Conservation (phyloP, 2,113 vertebrate genomes). For the Collichthys lucidus region DNA sequence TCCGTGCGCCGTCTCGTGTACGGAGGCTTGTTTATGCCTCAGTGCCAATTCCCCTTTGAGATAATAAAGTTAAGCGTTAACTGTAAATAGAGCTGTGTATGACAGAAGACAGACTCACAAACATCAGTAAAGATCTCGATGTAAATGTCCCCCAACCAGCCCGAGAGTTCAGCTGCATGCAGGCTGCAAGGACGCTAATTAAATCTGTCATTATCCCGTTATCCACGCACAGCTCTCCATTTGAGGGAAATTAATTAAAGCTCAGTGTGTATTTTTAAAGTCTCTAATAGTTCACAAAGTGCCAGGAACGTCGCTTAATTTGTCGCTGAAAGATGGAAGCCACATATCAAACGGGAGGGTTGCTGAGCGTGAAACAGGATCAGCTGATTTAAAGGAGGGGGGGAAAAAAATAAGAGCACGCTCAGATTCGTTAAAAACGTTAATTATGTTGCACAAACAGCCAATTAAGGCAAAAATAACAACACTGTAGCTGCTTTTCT, state of each 20-base stretch:
- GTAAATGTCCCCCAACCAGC: constrained; percentile 27
- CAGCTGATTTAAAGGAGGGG: constrained; percentile 35
- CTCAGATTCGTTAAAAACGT: constrained; percentile 56
- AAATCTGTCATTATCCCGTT: constrained; percentile 52
- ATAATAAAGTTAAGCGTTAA: constrained; percentile 1
- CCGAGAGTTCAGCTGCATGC: constrained; percentile 16
- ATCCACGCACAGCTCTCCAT: constrained; percentile 19
- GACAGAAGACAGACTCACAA: constrained; percentile 10
- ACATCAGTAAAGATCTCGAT: constrained; percentile 11
- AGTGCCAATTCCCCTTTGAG: neutral
- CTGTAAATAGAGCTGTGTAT: constrained; percentile 1
- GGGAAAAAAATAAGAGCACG: neutral
- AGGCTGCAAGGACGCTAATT: constrained; percentile 20
- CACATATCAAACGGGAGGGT: constrained; percentile 18
- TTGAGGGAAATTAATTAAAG: constrained; percentile 66
- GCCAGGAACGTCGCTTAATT: constrained; percentile 57
- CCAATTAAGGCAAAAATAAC: constrained; percentile 59
- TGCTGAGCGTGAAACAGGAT: constrained; percentile 68
- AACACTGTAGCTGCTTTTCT: constrained; percentile 4
- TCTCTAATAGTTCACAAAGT: constrained; percentile 65
- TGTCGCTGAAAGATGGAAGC: constrained; percentile 46
- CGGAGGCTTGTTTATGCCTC: neutral
- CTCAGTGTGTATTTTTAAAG: constrained; percentile 64
- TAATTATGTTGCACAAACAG: constrained; percentile 61
- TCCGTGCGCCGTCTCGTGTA: neutral